Evolutionary conservation across 1,140 invertebrate genomes (phyloP), one percentile per base, ranked within the genome.

Genomic region (Melipona quadrifasciata): DNA sequence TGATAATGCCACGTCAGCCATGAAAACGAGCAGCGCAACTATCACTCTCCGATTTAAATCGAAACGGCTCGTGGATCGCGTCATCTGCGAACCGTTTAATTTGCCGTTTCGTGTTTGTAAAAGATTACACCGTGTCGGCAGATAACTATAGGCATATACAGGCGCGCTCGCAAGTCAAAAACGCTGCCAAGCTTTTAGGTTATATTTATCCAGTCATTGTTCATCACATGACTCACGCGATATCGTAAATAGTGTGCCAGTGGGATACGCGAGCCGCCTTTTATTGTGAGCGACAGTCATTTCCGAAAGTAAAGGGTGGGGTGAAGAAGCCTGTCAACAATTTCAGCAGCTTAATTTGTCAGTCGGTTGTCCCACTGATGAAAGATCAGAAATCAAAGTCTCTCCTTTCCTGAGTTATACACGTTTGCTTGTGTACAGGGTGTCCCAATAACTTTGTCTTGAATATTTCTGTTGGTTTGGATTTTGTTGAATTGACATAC

Each of bases 291-390:
- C 34, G 53, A 76, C 57, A 76, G 57, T 76, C 55, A 61, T 61
- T 76, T 76, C 74, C 74, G 74, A 58, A 61, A 24, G 58, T 39
- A 61, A 76, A 39, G 6, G 14, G 10, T 27, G 10, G 57, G 74
- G 14, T 39, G 74, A n/a, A 27, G n/a, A 34, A 76, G 61, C 57
- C 57, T 76, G 74, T 61, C 74, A n/a, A 76, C 74, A 24, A 19
- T 76, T 61, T n/a, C 31, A 47, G 57, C 14, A 17, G 74, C 74
- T 61, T 39, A 76, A 61, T 76, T 76, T 61, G 57, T 61, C 10
- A 24, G 8, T 14, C 57, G 47, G 17, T 76, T 47, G 73, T 61
- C 47, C 24, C 14, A 34, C 24, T 76, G 27, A 76, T 47, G 34
- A 76, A 76, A n/a, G 21, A 27, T 61, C 34, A 61, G 34, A 34